Percentiles rank a stretch among this genome's conserved stretches.
These are phyloP conservation scores for Papilio machaon DNA, from an alignment of 1,140 invertebrate genomes.

Conservation along the genomic window DNA sequence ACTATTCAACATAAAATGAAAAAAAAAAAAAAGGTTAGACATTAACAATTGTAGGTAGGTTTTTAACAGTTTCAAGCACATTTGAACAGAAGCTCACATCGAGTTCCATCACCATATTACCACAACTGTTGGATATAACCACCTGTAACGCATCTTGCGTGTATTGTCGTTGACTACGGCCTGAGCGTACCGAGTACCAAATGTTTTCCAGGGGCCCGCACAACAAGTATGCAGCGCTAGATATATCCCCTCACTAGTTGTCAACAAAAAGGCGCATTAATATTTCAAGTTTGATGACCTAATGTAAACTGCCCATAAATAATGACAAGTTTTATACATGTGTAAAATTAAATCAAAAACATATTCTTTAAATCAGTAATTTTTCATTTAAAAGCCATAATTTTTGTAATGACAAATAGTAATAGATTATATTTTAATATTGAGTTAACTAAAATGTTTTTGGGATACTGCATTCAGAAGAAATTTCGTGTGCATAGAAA, in stretches of 20 bases:
- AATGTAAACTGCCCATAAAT: background rate
- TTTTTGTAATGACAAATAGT: background rate
- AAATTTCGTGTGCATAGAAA: background rate
- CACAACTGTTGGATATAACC: constrained; percentile 45
- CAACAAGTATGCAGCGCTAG: constrained; percentile 66
- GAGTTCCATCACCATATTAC: constrained; percentile 55
- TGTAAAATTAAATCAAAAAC: constrained; percentile 22
- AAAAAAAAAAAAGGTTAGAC: background rate
- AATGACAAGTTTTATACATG: background rate
- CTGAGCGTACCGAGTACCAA: constrained; percentile 62
- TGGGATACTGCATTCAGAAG: no score
- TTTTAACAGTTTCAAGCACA: background rate
- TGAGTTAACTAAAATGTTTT: background rate
- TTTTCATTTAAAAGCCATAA: background rate
- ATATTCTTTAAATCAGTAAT: no score
- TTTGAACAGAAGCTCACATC: constrained; percentile 28
- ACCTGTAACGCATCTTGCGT: constrained; percentile 69
- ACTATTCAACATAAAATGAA: background rate
- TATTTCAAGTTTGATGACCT: constrained; percentile 18
- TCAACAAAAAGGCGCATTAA: constrained; percentile 48
- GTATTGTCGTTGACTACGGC: constrained; percentile 73
- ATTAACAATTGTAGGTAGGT: background rate
- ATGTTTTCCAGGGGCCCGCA: constrained; percentile 62
- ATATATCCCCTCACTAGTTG: constrained; percentile 65
- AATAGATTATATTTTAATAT: no score